A percentile compares a stretch with the other conserved stretches of the same genome.
Evolutionary conservation across 2,888 invertebrate species (phyloP).

Genomic region (Thumatha senex): DNA sequence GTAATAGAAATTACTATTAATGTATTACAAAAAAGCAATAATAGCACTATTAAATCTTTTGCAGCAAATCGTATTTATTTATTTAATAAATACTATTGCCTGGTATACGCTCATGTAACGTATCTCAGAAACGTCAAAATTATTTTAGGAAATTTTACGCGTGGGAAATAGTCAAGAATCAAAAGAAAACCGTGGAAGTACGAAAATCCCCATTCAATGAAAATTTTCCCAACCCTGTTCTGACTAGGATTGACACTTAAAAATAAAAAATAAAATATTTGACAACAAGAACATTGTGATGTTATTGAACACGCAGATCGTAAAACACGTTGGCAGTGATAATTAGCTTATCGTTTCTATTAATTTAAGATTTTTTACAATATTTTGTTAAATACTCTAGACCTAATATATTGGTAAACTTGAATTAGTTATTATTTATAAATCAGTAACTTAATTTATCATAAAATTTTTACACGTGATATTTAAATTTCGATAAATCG

Average conservation of each 20-base stretch:
- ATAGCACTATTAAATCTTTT: not conserved
- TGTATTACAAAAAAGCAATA: slow-evolving; percentile 11
- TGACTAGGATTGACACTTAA: slow-evolving; percentile 80
- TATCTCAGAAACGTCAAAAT: not conserved
- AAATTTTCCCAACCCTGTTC: slow-evolving; percentile 73
- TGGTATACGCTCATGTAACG: not conserved
- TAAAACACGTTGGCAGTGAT: slow-evolving; percentile 73
- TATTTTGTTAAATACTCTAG: slow-evolving; percentile 44
- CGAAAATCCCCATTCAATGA: slow-evolving; percentile 27
- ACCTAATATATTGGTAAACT: slow-evolving; percentile 34
- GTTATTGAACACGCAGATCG: slow-evolving; percentile 46
- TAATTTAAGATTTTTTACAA: slow-evolving; percentile 33
- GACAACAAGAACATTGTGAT: slow-evolving; percentile 37
- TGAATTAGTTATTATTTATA: slow-evolving; percentile 17
- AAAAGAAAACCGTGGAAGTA: slow-evolving; percentile 18
- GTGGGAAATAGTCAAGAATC: not conserved
- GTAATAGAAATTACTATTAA: slow-evolving; percentile 24
- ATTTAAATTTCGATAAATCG: slow-evolving; percentile 22
- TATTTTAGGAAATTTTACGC: not conserved
- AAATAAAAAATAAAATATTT: slow-evolving; percentile 38
- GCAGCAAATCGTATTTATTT: not conserved
- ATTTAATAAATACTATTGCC: slow-evolving; percentile 8
- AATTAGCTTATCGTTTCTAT: slow-evolving; percentile 49
- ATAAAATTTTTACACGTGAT: slow-evolving; percentile 17
- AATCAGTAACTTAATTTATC: slow-evolving; percentile 21